Base-by-base conservation (phyloP, 37 sponge, comb jelly and placozoan species). In the Theonella swinhoei region DNA sequence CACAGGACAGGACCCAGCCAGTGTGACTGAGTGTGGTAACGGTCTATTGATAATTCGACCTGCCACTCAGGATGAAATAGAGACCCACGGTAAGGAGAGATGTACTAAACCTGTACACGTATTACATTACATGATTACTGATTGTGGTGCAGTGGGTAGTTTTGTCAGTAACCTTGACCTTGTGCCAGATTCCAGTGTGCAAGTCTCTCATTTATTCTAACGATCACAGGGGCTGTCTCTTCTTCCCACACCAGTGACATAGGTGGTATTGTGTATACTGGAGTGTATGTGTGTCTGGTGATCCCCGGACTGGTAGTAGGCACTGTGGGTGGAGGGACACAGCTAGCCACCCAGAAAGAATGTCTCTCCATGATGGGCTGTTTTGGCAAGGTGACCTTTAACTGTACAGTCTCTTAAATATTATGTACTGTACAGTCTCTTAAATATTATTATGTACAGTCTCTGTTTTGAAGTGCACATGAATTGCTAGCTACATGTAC, bases 361-460 rank as follows among this genome's bases (percentile, higher is more conserved):
- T 93, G 90, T 74, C 84, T 93, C 14, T 63, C 81, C 29, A 61
- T 93, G 24, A 93, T 93, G 82, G 90, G 90, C n/a, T 93, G 94
- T 70, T 58, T 66, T 74, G 94, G 90, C 17, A 83, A 82, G 80
- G 94, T 93, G 34, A 72, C 78, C n/a, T 35, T 20, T 73, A 73
- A 32, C 24, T 34, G 33, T 32, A 41, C 33, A 73, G 7, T 33
- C 23, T 40, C 22, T 33, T 73, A 73, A 20, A n/a, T n/a, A n/a
- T n/a, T n/a, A n/a, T n/a, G n/a, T n/a, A n/a, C n/a, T 14, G 20
- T 9, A 34, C 11, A 35, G 39, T 26, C n/a, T 37, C 8, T 23
- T 73, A 73, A 20, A 58, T 76, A 31, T 28, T 8, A n/a, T 9
- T 76, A 11, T 32, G 62, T 60, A 76, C 22, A 23, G 28, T n/a